Percentiles rank a stretch among this genome's conserved stretches.
These are phyloP conservation scores for Labeo catla DNA, from an alignment of 2,113 vertebrate species.

Conservation along the genomic window DNA sequence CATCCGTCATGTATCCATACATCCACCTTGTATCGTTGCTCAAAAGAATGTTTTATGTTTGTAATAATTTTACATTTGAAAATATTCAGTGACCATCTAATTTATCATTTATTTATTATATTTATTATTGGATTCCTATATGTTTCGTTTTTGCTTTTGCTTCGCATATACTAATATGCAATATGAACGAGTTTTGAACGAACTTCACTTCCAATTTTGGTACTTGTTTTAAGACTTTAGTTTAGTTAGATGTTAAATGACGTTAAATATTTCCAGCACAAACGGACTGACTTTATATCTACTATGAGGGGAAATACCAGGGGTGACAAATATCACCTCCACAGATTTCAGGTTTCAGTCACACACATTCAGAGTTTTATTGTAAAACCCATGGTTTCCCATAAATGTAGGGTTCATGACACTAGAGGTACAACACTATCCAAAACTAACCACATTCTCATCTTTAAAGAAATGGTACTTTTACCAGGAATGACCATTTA, in stretches of 20 bases:
- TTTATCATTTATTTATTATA: not conserved
- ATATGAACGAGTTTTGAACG: not conserved
- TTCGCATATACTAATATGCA: not conserved
- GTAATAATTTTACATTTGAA: not conserved
- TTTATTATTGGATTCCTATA: not conserved
- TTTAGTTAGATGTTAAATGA: not conserved
- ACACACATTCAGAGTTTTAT: constrained; percentile 14
- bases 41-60: not conserved
- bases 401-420: not conserved
- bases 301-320: not conserved
- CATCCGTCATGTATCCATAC: not conserved
- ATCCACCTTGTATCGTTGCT: not conserved
- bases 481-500: not conserved
- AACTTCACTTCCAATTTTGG: not conserved
- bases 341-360: constrained; percentile 43
- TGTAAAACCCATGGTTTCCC: constrained; percentile 12
- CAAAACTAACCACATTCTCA: not conserved
- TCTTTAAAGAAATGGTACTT: constrained; percentile 9
- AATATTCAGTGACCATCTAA: not conserved
- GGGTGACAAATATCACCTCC: constrained; percentile 1
- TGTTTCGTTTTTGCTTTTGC: not conserved
- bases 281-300: not conserved
- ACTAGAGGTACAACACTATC: not conserved
- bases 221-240: not conserved
- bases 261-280: not conserved